Base-by-base conservation (phyloP, 1,140 invertebrate species). In the Plectrocnemia conspersa region DNA sequence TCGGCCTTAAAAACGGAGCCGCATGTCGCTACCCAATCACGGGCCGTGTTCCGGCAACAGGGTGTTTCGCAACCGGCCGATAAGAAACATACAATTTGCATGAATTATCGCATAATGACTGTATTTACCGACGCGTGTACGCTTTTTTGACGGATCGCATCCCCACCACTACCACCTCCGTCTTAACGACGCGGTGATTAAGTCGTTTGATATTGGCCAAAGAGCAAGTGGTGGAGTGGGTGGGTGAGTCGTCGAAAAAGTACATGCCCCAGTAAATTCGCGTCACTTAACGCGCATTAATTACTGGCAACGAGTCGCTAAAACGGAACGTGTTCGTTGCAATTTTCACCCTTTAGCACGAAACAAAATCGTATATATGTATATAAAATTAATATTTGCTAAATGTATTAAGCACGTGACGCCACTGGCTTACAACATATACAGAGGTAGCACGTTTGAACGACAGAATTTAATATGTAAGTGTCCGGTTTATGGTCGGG, bases 21-120 rank as follows among this genome's bases (percentile, higher is more conserved):
- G 27, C 40, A 38, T 52, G 55, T 44, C 25, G 36, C 18, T 16
- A 21, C 32, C 40, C 23, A 52, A 52, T 53, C 33, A 42, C 19
- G 24, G 21, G 38, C 36, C 40, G 50, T 44, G 36, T 42, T 41
- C 27, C 35, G 27, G 35, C 24, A 54, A 54, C 32, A 19, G 13
- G 11, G 5, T n/a, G n/a, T n/a, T n/a, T n/a, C n/a, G n/a, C n/a
- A 33, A n/a, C 22, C 21, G 11, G 11, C 40, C 59, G 59, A 61
- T 61, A 61, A 61, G 55, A 44, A 61, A 61, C 52, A 55, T 61
- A 58, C 56, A 58, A 61, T 61, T 61, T 61, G 59, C 59, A 61
- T 61, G 59, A 33, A 61, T 61, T 61, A 61, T 46, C 47, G 52
- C 32, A 10, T 48, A 61, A 61, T 58, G 55, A 56, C 59, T 61